Base-by-base conservation (phyloP, 2,113 vertebrate genomes). In the Calidris pugnax region DNA sequence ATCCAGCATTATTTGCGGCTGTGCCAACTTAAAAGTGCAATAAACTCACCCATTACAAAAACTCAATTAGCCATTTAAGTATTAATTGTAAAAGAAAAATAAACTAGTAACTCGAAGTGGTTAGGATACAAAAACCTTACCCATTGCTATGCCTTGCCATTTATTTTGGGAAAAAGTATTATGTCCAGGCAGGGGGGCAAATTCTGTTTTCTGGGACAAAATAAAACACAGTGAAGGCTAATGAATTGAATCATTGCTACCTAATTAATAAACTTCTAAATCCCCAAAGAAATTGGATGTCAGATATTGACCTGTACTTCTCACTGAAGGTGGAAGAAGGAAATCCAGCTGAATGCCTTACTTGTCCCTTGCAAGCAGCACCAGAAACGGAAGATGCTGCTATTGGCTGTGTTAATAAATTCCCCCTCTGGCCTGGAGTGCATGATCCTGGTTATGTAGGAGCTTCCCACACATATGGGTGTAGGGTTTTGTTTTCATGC, bases 11-110 rank as follows among this genome's bases (percentile, higher is more conserved):
- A 94, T 73, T 84, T 85, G 50, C 4, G 0, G 67, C 87, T 85
- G 59, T 95, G 96, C 95, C 91, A 95, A 89, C 67, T 96, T 89
- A 87, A 97, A 97, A 96, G 97, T 97, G 95, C 81, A 89, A 80
- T 81, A 57, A 80, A 43, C 59, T 57, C 37, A 83, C 41, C 24
- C 53, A 79, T 84, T 43, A 39, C 35, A 80, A 73, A 35, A 56
- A 60, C n/a, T 26, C 59, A 74, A 69, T 56, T 66, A 51, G 32
- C 41, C 33, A 67, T 37, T 45, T 59, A 50, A 48, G 15, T 87
- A 39, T 41, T 71, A 66, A 66, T 43, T 43, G 28, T 66, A 66
- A 43, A 66, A 66, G 56, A 68, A 95, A 94, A 92, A 62, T n/a
- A 68, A 81, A 86, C 72, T 82, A 82, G 15, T 76, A 89, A 87